Evolutionary conservation across 92 coral and sea anemone genomes (phyloP), one percentile per base, ranked within the genome.

Genomic region (Phymanthus crucifer): DNA sequence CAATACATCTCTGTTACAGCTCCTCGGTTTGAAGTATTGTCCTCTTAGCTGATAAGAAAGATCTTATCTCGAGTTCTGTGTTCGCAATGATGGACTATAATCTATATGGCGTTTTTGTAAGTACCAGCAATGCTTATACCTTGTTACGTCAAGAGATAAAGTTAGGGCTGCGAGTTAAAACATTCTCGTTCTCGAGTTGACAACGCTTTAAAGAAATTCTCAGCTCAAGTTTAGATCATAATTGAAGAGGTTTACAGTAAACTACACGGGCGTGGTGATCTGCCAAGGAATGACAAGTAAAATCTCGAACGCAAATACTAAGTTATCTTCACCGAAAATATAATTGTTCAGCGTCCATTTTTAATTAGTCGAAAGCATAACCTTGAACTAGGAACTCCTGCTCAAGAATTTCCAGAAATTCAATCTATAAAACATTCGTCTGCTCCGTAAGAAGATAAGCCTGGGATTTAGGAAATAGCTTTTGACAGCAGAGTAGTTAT

Each of bases 1-100:
- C 54, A 23, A 19, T 21, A 18, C 11, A 56, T 37, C 31, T 70
- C 34, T 66, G 18, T 29, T 2, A 29, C 83, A 70, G 23, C 43
- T 3, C n/a, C 83, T 38, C 75, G 4, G 5, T 1, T 54, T 40
- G 40, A 71, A 40, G 46, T 26, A 33, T 57, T 45, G 5, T 0
- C 56, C 36, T 32, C 33, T 29, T 32, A 32, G 34, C 81, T 47
- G 34, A 50, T 43, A 48, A 40, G 54, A 19, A 37, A 34, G 66
- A 46, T 50, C 70, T 50, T 70, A 70, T 71, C 74, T 80, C 6
- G 16, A 32, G 37, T 10, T 54, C 52, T 4, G 16, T 19, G 37
- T 10, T 54, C 52, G 54, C 29, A 6, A 82, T 82, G 86, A 82
- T 82, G 86, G 86, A 82, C 74, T 82, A 74, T 52, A 67, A 80